Conservation (phyloP, 2,113 vertebrate species). For the Psilopogon haemacephalus region DNA sequence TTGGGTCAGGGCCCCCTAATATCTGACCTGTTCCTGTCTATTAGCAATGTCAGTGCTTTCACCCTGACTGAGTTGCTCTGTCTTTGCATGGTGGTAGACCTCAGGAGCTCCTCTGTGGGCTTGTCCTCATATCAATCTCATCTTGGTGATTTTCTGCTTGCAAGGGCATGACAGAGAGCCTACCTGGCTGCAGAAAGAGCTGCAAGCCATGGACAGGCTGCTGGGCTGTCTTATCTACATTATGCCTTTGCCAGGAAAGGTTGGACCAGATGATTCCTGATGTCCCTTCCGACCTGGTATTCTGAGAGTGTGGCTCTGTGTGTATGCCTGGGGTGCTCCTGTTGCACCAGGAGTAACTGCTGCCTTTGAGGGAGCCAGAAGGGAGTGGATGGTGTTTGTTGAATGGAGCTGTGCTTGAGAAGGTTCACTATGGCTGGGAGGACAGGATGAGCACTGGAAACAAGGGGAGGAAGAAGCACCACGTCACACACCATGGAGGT, state of each 20-base stretch:
- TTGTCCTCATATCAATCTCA: not conserved
- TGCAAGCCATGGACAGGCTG: not conserved
- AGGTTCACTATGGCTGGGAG: not conserved
- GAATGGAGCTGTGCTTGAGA: not conserved
- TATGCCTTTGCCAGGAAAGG: not conserved
- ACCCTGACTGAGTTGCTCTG: not conserved
- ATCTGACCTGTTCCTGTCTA: fast-evolving
- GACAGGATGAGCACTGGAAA: not conserved
- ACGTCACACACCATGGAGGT: not conserved
- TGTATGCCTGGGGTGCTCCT: not conserved
- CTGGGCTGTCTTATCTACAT: not conserved
- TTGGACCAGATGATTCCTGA: not conserved
- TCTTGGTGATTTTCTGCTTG: not conserved
- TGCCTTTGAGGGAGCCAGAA: not conserved
- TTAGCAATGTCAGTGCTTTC: not conserved
- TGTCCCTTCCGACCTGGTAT: not conserved
- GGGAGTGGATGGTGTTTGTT: not conserved
- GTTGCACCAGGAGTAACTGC: not conserved
- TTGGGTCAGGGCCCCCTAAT: not conserved
- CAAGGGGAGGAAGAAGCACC: not conserved
- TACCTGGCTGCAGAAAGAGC: not conserved
- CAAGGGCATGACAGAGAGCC: too few relatives aligned
- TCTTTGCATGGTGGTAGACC: fast-evolving
- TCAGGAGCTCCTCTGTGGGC: not conserved
- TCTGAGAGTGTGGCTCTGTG: not conserved